Conservation (phyloP, 2,113 vertebrate species). For the Apistogramma diplotaenia region DNA sequence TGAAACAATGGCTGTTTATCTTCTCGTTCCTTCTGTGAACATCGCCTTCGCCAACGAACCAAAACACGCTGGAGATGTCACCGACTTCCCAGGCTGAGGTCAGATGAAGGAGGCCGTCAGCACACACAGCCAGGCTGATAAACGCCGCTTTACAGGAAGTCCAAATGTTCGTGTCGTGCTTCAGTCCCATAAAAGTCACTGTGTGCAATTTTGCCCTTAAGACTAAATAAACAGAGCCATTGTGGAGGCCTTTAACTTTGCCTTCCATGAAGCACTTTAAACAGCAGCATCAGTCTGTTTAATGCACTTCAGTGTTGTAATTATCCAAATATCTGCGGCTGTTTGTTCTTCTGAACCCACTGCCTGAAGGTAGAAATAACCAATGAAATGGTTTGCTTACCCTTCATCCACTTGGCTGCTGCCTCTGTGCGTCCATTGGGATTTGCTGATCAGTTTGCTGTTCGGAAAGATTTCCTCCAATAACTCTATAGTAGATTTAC, state of each 20-base stretch:
- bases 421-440: constrained; percentile 64
- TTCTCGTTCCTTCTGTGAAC: constrained; percentile 15
- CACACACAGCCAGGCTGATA: constrained; percentile 11
- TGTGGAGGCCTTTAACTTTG: background rate
- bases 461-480: constrained; percentile 90
- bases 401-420: constrained; percentile 61
- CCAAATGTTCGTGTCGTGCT: background rate
- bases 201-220: background rate
- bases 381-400: constrained; percentile 29
- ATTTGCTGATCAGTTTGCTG: constrained; percentile 25
- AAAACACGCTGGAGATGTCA: background rate
- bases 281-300: background rate
- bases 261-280: constrained; percentile 6
- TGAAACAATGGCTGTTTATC: background rate
- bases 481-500: constrained; percentile 88
- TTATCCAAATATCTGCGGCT: background rate
- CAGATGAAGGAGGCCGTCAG: constrained; percentile 11
- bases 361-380: background rate
- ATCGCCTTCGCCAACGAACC: background rate
- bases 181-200: background rate
- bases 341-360: background rate
- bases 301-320: background rate
- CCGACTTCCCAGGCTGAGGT: constrained; percentile 1
- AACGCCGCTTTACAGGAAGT: constrained; percentile 23
- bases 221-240: constrained; percentile 17